Evolutionary conservation across 2,113 vertebrate species (phyloP).

Genomic region (Asarcornis scutulata): DNA sequence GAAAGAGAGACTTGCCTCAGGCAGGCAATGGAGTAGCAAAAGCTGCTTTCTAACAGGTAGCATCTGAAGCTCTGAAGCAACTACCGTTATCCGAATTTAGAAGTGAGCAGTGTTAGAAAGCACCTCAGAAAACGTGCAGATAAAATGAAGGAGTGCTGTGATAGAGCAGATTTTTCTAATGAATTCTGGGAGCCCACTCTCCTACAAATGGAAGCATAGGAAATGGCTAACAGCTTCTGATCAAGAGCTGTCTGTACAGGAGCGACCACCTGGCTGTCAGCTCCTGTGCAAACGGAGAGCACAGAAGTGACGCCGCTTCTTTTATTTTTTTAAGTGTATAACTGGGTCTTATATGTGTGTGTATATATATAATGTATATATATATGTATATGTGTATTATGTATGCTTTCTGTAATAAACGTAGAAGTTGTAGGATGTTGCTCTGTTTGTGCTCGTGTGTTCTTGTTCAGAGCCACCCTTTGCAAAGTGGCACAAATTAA

Average conservation of each 20-base stretch:
- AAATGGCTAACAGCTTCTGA: not conserved
- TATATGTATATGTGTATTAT: not conserved
- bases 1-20: not conserved
- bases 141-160: not conserved
- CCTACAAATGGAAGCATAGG: not conserved
- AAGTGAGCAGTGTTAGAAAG: not conserved
- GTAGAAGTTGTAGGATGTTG: not conserved
- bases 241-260: not conserved
- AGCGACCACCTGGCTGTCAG: not conserved
- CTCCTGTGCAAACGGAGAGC: not conserved
- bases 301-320: not conserved
- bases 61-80: not conserved
- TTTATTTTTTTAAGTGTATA: not conserved
- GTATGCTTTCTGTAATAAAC: not conserved
- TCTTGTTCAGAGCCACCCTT: not conserved
- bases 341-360: not conserved
- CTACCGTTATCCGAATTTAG: not conserved
- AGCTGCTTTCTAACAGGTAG: not conserved
- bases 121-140: not conserved
- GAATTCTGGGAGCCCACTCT: not conserved
- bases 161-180: not conserved
- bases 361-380: not conserved
- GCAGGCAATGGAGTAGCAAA: not conserved
- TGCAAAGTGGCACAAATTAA: not conserved
- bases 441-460: not conserved